These are phyloP conservation scores for Trinorchestia longiramus DNA, from an alignment of 1,140 invertebrate genomes.

Conservation along the genomic window DNA sequence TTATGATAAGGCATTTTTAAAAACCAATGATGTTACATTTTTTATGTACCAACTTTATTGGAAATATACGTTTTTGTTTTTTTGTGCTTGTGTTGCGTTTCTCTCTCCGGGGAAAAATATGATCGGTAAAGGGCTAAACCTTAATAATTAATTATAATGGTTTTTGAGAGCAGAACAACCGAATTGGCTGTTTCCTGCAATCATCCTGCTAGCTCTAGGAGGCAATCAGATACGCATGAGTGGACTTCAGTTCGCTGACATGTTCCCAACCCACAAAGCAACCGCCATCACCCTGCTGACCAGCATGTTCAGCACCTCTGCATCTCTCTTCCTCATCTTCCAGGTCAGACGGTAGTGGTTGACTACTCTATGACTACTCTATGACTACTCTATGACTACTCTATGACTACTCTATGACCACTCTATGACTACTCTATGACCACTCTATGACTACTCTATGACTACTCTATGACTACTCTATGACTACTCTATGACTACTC, in stretches of 20 bases:
- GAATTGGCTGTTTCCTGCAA: conserved; percentile 61
- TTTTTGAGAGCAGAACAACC: conserved; percentile 57
- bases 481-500: no score
- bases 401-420: neutral
- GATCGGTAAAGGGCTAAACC: no score
- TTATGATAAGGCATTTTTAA: no score
- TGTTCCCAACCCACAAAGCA: conserved; percentile 59
- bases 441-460: no score
- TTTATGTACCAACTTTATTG: no score
- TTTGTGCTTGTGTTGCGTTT: no score
- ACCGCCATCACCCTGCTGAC: conserved; percentile 60
- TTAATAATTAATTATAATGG: neutral
- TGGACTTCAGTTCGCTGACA: conserved; percentile 62
- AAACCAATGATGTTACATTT: no score
- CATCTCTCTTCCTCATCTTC: conserved; percentile 55
- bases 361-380: conserved; percentile 31
- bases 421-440: conserved; percentile 28
- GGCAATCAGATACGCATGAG: conserved; percentile 63
- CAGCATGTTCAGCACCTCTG: conserved; percentile 59
- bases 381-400: neutral
- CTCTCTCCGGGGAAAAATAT: no score
- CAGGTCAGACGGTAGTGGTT: neutral
- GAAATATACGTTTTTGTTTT: no score
- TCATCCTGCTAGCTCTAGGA: conserved; percentile 62
- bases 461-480: no score